phyloP scores from a whole-genome alignment of 2,113 vertebrate species.

The Thunnus maccoyii region DNA sequence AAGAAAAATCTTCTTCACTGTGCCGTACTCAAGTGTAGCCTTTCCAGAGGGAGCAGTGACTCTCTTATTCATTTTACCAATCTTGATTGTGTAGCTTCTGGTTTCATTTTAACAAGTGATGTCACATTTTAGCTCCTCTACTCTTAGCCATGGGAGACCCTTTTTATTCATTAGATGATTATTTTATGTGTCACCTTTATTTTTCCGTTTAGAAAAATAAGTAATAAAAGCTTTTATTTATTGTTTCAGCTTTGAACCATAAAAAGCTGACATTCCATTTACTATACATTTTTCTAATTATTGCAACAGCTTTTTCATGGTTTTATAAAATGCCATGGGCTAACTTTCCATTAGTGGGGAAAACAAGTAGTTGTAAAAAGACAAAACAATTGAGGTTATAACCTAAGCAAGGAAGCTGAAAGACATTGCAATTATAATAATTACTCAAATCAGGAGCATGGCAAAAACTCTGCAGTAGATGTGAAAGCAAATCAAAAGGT shows the following conservation, averaged over 20 bases:
- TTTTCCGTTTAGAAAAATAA: not conserved
- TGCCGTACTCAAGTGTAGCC: no score
- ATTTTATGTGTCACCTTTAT: not conserved
- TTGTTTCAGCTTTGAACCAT: not conserved
- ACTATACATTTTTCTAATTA: not conserved
- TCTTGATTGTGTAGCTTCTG: not conserved
- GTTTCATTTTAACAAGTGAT: not conserved
- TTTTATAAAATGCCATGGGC: not conserved
- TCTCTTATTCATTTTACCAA: no score
- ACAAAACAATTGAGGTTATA: constrained; percentile 21
- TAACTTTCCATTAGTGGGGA: constrained; percentile 4
- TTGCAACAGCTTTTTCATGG: not conserved
- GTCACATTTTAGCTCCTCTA: not conserved
- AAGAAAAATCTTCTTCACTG: not conserved
- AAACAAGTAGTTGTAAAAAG: constrained; percentile 12
- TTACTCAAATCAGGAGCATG: constrained; percentile 2
- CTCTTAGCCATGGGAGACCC: no score
- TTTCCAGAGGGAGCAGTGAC: no score
- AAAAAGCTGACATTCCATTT: constrained; percentile 3
- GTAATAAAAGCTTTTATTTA: not conserved
- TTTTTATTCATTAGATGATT: not conserved
- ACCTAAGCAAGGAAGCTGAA: constrained; percentile 13
- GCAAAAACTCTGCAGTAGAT: constrained; percentile 13
- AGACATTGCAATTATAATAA: constrained; percentile 23
- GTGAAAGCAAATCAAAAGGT: constrained; percentile 21